Percentiles rank a stretch among this genome's conserved stretches.
These are phyloP conservation scores for Lutjanus argentimaculatus DNA, from an alignment of 2,797 vertebrate species.

Conservation along the genomic window DNA sequence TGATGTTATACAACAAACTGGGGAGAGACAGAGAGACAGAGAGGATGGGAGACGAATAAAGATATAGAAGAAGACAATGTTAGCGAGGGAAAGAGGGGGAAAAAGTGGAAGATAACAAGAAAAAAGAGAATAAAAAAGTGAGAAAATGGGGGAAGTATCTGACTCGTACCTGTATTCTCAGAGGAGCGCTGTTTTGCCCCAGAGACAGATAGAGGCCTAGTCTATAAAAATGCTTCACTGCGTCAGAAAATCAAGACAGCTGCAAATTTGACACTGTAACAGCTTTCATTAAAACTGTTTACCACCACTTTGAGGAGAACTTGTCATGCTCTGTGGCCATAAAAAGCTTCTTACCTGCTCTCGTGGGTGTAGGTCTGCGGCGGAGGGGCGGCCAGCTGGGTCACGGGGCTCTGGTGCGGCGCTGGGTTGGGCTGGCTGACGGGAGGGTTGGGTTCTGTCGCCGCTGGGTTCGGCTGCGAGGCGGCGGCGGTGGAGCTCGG, in stretches of 20 bases:
- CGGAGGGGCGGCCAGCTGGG: constrained; percentile 85
- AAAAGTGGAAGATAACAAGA: neutral
- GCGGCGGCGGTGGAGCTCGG: constrained; percentile 79
- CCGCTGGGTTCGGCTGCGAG: constrained; percentile 84
- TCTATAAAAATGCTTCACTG: constrained; percentile 55
- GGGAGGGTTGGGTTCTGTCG: constrained; percentile 49
- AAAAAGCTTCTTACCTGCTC: constrained; percentile 87
- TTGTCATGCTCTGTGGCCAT: neutral
- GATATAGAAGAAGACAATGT: constrained; percentile 27
- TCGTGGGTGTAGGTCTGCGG: constrained; percentile 94
- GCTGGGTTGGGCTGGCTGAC: constrained; percentile 84
- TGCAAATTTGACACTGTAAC: constrained; percentile 21
- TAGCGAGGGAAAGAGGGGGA: neutral
- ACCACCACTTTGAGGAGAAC: neutral
- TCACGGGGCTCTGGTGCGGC: constrained; percentile 89
- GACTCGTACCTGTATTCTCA: constrained; percentile 48
- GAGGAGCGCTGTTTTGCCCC: constrained; percentile 42
- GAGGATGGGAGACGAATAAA: neutral
- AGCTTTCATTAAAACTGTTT: constrained; percentile 8
- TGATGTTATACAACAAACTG: constrained; percentile 78
- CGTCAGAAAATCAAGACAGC: constrained; percentile 44
- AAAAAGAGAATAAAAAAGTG: neutral
- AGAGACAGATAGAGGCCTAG: constrained; percentile 46
- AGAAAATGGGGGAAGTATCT: constrained; percentile 21
- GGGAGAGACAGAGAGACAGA: constrained; percentile 11